A percentile compares a stretch with the other conserved stretches of the same genome.
These are phyloP conservation scores for Palythoa heliodiscus DNA, from an alignment of 92 coral and sea anemone species.

Conservation along the genomic window DNA sequence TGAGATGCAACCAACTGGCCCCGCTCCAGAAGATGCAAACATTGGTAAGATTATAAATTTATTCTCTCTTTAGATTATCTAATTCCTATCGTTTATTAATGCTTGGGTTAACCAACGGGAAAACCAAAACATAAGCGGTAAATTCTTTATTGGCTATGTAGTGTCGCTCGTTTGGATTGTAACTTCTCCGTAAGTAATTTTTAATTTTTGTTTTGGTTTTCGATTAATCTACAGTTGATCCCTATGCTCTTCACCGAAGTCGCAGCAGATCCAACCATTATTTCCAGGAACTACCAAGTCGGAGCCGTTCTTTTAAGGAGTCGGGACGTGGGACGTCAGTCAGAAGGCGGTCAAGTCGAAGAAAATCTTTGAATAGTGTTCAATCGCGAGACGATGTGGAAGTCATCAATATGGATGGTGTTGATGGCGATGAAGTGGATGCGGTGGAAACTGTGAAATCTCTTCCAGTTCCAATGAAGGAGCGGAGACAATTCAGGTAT, in stretches of 20 bases:
- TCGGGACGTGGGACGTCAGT: not conserved
- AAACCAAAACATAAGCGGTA: not conserved
- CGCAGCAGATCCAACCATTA: conserved; percentile 36
- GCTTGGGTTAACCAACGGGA: not conserved
- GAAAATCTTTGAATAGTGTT: not conserved
- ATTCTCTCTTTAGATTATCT: not conserved
- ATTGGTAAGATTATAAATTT: conserved; percentile 11
- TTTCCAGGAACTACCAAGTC: conserved; percentile 20
- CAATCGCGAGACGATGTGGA: conserved; percentile 37
- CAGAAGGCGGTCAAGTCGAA: conserved; percentile 28
- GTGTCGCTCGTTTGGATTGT: conserved; percentile 6
- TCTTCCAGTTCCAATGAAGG: conserved; percentile 63
- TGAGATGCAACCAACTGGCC: conserved; percentile 35
- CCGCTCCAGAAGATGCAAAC: not conserved
- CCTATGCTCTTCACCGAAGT: not conserved
- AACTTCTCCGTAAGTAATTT: not conserved
- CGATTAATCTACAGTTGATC: not conserved
- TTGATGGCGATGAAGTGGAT: conserved; percentile 44
- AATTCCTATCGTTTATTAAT: not conserved
- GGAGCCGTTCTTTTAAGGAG: conserved; percentile 28
- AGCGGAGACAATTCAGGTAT: conserved; percentile 60
- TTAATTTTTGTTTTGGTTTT: not conserved
- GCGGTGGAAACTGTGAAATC: conserved; percentile 51
- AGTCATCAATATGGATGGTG: conserved; percentile 50
- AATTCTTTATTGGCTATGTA: not conserved